These are phyloP conservation scores for Drosophila subpulchrella DNA, from an alignment of 1,140 invertebrate species.

Conservation along the genomic window DNA sequence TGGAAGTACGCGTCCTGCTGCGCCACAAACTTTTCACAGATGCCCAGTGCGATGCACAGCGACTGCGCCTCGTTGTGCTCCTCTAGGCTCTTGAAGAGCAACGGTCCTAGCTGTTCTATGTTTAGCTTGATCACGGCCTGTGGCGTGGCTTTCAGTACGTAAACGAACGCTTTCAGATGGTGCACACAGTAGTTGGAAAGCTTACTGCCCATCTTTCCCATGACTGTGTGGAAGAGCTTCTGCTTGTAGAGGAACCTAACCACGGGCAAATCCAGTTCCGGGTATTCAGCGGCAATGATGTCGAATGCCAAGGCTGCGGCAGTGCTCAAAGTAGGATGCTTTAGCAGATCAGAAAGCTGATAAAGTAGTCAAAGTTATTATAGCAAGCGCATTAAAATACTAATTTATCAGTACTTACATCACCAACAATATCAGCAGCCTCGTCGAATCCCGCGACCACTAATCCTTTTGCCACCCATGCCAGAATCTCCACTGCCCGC, in stretches of 20 bases:
- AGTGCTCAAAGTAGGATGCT: constrained; percentile 69
- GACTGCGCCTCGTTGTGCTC: constrained; percentile 86
- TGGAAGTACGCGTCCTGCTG: constrained; percentile 86
- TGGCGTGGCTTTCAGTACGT: constrained; percentile 87
- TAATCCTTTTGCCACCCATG: constrained; percentile 79
- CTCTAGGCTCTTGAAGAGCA: constrained; percentile 89
- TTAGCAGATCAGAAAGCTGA: constrained; percentile 73
- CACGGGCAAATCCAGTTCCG: constrained; percentile 75
- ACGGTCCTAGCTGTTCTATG: constrained; percentile 87
- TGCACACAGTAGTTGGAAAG: constrained; percentile 85
- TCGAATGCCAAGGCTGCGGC: constrained; percentile 76
- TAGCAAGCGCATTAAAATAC: too few relatives aligned
- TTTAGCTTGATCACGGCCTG: constrained; percentile 87
- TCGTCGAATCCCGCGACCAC: constrained; percentile 72
- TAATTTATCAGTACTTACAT: constrained; percentile 50
- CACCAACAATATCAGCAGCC: constrained; percentile 72
- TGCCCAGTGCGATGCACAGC: constrained; percentile 86
- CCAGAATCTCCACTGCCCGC: constrained; percentile 69
- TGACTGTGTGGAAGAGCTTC: constrained; percentile 87
- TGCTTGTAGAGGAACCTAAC: constrained; percentile 86
- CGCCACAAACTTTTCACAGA: constrained; percentile 87
- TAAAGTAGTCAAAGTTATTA: neutral
- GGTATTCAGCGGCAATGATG: constrained; percentile 74
- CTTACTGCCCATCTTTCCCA: constrained; percentile 84
- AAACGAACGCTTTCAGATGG: constrained; percentile 87